Base-by-base conservation (phyloP, 2,113 vertebrate genomes). In the Hucho hucho region DNA sequence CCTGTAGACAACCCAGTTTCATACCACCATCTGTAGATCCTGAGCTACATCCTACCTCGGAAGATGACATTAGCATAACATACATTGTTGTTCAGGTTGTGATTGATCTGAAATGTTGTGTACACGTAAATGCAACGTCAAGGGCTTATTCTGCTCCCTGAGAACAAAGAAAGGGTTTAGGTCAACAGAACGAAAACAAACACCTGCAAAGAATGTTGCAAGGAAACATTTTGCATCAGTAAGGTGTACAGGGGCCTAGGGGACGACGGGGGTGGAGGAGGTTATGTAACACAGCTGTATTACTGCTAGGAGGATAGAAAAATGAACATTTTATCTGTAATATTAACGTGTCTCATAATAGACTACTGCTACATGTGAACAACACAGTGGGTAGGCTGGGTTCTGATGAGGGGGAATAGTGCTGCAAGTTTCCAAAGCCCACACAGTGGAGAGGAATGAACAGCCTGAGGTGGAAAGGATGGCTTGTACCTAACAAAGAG, bases 401-500 rank as follows among this genome's bases (percentile, higher is more conserved):
- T 67, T 25, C 64, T 29, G 26, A 25, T 28, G 13, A 25, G 11
- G 3, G 73, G 5, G 24, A 20, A 28, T 56, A 43, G 37, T 64
- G 12, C 46, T n/a, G 4, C 26, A 25, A 18, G 70, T 64, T 74
- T 69, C 71, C 56, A 13, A 29, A 71, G 64, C 73, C 69, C 69
- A 76, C 72, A 86, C 64, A 69, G 47, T 80, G 49, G 64, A 73
- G 58, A 73, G 63, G n/a, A 47, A 59, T 67, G 18, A 68, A 46
- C 72, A 56, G 67, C 80, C 76, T 61, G 73, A 47, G 81, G 71
- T 65, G 69, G 64, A 25, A 71, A 12, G 26, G n/a, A 58, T 53
- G 63, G 63, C 63, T 22, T 70, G 74, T 69, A 71, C n/a, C 63
- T 3, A 12, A 32, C 13, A 24, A 69, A 56, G 12, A 61, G 64